phyloP scores from a whole-genome alignment of 2,888 invertebrate genomes.

The Rhingia rostrata region DNA sequence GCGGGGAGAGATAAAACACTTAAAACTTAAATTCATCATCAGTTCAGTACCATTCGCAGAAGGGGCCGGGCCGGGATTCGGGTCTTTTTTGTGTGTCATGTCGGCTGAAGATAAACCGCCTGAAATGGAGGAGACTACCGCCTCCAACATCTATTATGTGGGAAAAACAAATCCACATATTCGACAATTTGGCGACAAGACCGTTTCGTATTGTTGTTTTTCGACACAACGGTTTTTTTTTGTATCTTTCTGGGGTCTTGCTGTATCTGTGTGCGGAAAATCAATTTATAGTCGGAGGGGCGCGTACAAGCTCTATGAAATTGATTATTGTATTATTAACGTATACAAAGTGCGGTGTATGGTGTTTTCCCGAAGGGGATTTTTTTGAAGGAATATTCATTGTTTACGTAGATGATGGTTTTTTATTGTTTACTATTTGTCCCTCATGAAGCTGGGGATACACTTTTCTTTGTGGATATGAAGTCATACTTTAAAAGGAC shows the following conservation, averaged over 20 bases:
- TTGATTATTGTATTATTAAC: constrained; percentile 53
- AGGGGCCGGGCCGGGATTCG: neutral
- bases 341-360: constrained; percentile 3
- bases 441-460: constrained; percentile 6
- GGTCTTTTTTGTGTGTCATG: neutral
- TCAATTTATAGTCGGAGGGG: constrained; percentile 48
- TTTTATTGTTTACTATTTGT: constrained; percentile 40
- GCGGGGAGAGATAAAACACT: neutral
- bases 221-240: neutral
- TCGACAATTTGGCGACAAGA: constrained; percentile 54
- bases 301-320: constrained; percentile 29
- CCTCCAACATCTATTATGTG: constrained; percentile 18
- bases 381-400: constrained; percentile 19
- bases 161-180: constrained; percentile 49
- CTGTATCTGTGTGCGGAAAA: constrained; percentile 6
- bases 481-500: constrained; percentile 37
- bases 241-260: neutral
- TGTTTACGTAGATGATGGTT: constrained; percentile 57
- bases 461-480: constrained; percentile 38
- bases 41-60: too few species aligned
- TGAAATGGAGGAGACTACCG: constrained; percentile 16
- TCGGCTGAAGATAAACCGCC: constrained; percentile 33
- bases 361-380: neutral
- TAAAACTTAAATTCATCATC: constrained; percentile 14
- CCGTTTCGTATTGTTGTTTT: constrained; percentile 13